Evolutionary conservation across 64 coral and sea anemone genomes (phyloP), one percentile per base, ranked within the genome.

Genomic region (Stylophora pistillata): DNA sequence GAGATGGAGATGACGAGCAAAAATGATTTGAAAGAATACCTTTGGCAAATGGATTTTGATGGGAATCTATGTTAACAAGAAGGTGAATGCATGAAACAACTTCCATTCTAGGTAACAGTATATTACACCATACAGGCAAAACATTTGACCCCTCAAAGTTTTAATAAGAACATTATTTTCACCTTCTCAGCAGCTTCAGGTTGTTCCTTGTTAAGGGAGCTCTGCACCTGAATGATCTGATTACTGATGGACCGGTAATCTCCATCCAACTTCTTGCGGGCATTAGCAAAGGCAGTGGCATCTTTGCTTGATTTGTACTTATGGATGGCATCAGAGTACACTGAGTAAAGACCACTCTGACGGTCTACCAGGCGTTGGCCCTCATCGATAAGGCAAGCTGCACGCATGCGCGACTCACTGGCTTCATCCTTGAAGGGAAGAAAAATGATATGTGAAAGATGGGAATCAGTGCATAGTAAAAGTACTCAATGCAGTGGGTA

Each of bases 261-360:
- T 9, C 89, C 60, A 60, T 99, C 97, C 56, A 99, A 57, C 88
- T 99, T 99, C 77, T 99, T 99, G 16, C 97, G 89, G 23, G 90
- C 97, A 93, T 81, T 99, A 58, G 87, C 72, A 86, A 99, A 99
- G 20, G 93, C 82, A 21, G 90, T 53, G 15, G 85, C 15, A 91
- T 99, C 97, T 58, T 93, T 99, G 74, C 87, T 88, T 1, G 93
- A 90, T 72, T 99, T 99, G 82, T 55, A 99, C 64, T 95, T 99
- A 56, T 91, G 92, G 78, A 99, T 92, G 85, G 93, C 87, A 79
- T 93, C 97, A 9, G 89, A 62, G 73, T 95, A 99, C 58, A 95
- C 94, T 82, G 92, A 92, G 72, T 99, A 99, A 27, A 99, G 87
- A 26, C 97, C 93, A 85, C 91, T 90, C 34, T 91, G 93, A 58